Evolutionary conservation across 2,797 vertebrate species (phyloP), one percentile per base, ranked within the genome.

Genomic region (Jordanella pulchra): DNA sequence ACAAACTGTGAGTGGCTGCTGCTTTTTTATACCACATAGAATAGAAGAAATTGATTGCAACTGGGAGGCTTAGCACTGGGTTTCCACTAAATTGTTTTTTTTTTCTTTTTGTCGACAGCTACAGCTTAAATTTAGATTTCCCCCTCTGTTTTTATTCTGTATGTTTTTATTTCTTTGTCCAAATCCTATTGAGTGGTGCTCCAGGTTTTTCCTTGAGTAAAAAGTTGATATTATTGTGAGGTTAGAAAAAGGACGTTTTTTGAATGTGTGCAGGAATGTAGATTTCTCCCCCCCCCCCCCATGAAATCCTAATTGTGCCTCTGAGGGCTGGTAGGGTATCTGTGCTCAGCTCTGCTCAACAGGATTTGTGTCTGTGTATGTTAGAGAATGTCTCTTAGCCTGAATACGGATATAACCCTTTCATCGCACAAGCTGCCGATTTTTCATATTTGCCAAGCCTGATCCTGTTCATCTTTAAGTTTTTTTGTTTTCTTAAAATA

Each of bases 221-320:
- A 91, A 93, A 91, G 93, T 94, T 94, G 92, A 93, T 93, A 94
- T 93, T 93, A 91, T 92, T 92, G 87, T 92, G 78, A 79, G 84
- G 87, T 89, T 89, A 88, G 91, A 92, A 88, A 94, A 94, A 94
- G 83, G 89, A 93, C 91, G 92, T 94, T 93, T 93, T 94, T 93
- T 94, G 90, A 89, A 90, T 94, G 93, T 94, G 94, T 94, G 92
- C 93, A 90, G 94, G 94, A 95, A 95, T 95, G 94, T 94, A 94
- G 93, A 95, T 95, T 93, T 94, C 90, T 92, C 90, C 88, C 93
- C 92, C 91, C 93, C 91, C 88, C 93, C 92, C 91, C 94, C 93
- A 92, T 95, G 94, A 95, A 95, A 95, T 95, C 94, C 94, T 95
- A 95, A 95, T 95, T 95, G 94, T 95, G 94, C 94, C 95, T 95